A percentile compares a stretch with the other conserved stretches of the same genome.
These are phyloP conservation scores for Enteromius unitaeniatus DNA, from an alignment of 2,797 vertebrate species.

Conservation along the genomic window DNA sequence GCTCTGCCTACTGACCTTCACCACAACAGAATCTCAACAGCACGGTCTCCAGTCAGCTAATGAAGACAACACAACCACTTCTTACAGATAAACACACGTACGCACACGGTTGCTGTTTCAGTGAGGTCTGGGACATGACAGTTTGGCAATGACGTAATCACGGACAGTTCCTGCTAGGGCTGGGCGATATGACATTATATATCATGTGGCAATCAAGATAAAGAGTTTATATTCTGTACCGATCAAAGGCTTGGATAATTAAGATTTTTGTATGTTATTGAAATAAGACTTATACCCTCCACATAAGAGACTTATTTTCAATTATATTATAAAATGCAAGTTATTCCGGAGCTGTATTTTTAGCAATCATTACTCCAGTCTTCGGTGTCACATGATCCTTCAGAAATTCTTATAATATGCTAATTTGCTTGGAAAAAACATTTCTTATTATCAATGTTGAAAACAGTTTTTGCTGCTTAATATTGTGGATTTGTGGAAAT, in stretches of 20 bases:
- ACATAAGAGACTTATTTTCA: background rate
- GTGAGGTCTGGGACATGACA: slow-evolving; percentile 34
- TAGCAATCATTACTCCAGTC: background rate
- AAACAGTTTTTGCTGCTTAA: background rate
- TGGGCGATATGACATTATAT: slow-evolving; percentile 30
- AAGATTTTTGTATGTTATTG: background rate
- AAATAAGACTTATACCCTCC: background rate
- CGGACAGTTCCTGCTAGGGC: slow-evolving; percentile 30
- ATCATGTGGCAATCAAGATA: background rate
- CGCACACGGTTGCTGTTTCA: slow-evolving; percentile 14
- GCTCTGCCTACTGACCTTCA: slow-evolving; percentile 22
- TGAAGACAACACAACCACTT: slow-evolving; percentile 40
- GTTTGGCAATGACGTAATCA: slow-evolving; percentile 35
- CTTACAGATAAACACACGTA: slow-evolving; percentile 17
- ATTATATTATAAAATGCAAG: background rate
- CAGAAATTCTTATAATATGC: background rate
- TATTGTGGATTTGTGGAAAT: background rate
- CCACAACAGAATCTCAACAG: slow-evolving; percentile 41
- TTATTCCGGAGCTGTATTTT: background rate
- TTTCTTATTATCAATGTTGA: background rate
- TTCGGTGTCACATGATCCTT: background rate
- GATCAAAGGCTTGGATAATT: background rate
- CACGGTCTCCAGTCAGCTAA: slow-evolving; percentile 36
- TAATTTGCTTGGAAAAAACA: background rate
- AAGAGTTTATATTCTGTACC: background rate